These are phyloP conservation scores for Zaprionus tsacasi DNA, from an alignment of 1,140 invertebrate genomes.

Conservation along the genomic window DNA sequence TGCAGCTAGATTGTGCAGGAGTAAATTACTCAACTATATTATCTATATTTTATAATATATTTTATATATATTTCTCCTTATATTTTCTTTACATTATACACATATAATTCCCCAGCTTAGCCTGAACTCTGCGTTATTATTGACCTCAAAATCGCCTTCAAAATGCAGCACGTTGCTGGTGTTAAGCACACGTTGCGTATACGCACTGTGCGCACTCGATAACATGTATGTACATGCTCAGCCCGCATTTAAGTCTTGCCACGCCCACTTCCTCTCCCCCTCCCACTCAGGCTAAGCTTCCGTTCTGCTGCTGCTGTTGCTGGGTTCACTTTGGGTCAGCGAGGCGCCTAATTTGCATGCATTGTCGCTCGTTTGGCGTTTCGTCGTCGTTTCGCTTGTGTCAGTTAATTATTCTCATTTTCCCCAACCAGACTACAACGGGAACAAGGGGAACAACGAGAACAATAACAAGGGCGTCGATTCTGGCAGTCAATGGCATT, in stretches of 20 bases:
- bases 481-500: slow-evolving; percentile 47
- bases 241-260: slow-evolving; percentile 16
- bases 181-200: slow-evolving; percentile 22
- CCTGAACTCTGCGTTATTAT: background rate
- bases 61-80: background rate
- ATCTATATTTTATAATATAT: background rate
- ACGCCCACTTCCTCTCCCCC: background rate
- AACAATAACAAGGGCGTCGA: slow-evolving; percentile 37
- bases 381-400: slow-evolving; percentile 16
- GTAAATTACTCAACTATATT: background rate
- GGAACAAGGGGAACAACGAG: slow-evolving; percentile 29
- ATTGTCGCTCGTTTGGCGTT: slow-evolving; percentile 54
- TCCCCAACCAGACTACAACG: slow-evolving; percentile 6
- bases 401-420: slow-evolving; percentile 68
- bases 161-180: background rate
- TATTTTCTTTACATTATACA: background rate
- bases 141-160: background rate
- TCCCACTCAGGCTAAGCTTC: background rate
- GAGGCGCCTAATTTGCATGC: slow-evolving; percentile 66
- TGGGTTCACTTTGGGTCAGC: slow-evolving; percentile 52
- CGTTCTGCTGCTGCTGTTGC: background rate
- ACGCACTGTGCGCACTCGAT: slow-evolving; percentile 18
- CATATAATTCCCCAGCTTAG: background rate
- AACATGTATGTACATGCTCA: slow-evolving; percentile 1
- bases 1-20: background rate